phyloP scores from a whole-genome alignment of 2,888 invertebrate genomes.

The Helleia helle region DNA sequence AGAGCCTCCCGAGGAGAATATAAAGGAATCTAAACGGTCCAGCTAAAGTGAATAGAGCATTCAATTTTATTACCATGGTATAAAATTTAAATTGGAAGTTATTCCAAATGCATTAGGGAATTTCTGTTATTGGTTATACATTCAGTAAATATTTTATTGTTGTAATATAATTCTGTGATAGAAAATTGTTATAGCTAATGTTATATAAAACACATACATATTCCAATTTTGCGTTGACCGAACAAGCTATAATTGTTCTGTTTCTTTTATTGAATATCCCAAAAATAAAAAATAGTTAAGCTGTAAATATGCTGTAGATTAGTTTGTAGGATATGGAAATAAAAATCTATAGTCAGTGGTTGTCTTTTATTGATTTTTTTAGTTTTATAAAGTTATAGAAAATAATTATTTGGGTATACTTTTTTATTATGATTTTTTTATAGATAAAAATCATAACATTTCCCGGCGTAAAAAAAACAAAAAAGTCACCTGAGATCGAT shows the following conservation, averaged over 20 bases:
- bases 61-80: background rate
- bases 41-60: constrained; percentile 42
- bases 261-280: constrained; percentile 5
- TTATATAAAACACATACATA: too few relatives aligned
- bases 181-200: background rate
- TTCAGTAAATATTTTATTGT: too few relatives aligned
- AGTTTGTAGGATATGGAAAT: constrained; percentile 62
- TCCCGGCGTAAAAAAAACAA: too few relatives aligned
- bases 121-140: too few relatives aligned
- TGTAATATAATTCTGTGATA: constrained; percentile 11
- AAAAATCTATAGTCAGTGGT: constrained; percentile 27
- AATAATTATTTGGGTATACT: too few relatives aligned
- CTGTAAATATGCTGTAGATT: constrained; percentile 68
- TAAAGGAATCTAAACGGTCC: constrained; percentile 57
- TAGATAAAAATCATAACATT: too few relatives aligned
- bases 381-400: background rate
- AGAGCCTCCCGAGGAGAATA: constrained; percentile 35
- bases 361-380: constrained; percentile 18
- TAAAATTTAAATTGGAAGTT: background rate
- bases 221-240: background rate
- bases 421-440: too few relatives aligned
- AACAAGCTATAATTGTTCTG: background rate
- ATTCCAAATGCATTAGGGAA: too few relatives aligned
- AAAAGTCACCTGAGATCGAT: too few relatives aligned
- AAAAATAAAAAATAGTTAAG: constrained; percentile 19